phyloP scores from a whole-genome alignment of 2,113 vertebrate species.

The rat (Rattus norvegicus) region DNA sequence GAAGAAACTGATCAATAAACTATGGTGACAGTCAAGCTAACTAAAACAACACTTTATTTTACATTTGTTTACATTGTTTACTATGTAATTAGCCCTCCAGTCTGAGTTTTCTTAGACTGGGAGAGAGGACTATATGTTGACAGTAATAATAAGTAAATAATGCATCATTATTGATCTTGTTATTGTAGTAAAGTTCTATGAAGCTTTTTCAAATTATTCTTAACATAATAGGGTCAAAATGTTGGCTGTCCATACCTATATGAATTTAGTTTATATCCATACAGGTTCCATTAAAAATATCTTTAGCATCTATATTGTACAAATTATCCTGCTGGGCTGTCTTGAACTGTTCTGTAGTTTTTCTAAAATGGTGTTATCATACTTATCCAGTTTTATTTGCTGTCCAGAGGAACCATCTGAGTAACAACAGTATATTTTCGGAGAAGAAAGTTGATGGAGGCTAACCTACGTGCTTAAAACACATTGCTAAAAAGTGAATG shows the following conservation, averaged over 20 bases:
- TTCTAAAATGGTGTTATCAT: not conserved
- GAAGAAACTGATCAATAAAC: not conserved
- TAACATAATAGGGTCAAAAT: not conserved
- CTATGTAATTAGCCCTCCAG: not conserved
- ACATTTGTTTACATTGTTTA: not conserved
- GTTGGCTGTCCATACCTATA: not conserved
- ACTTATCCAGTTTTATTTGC: not conserved
- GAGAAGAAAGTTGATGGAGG: not conserved
- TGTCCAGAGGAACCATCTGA: not conserved
- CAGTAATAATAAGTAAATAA: not conserved
- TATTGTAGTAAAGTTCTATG: not conserved
- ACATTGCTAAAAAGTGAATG: not conserved
- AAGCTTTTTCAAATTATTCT: not conserved
- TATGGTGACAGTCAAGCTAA: not conserved
- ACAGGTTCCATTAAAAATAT: not conserved
- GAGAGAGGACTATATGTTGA: not conserved
- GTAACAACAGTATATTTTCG: not conserved
- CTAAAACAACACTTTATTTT: not conserved
- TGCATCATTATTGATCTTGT: not conserved
- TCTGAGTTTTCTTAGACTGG: not conserved
- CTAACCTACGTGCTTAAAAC: not conserved
- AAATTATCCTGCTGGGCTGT: not conserved
- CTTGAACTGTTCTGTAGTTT: not conserved
- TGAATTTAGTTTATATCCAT: not conserved
- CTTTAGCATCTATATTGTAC: not conserved